Conservation (phyloP, 2,113 vertebrate genomes). For the Brachyhypopomus gauderio region DNA sequence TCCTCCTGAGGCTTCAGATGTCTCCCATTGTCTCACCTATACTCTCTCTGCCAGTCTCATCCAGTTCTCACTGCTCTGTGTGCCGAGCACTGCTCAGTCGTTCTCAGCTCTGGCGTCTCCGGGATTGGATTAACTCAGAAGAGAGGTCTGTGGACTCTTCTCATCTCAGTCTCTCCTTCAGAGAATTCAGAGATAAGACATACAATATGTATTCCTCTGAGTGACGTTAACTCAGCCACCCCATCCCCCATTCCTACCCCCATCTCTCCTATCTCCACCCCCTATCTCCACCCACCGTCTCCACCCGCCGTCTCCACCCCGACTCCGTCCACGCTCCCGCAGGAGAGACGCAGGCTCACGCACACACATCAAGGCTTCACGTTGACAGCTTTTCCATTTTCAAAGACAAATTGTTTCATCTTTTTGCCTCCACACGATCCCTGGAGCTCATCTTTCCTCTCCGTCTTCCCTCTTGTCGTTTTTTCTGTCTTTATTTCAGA, state of each 20-base stretch:
- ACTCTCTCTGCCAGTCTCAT: not conserved
- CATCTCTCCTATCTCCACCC: not conserved
- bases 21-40: not conserved
- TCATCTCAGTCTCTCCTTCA: constrained; percentile 4
- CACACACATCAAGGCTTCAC: constrained; percentile 18
- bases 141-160: constrained; percentile 4
- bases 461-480: constrained; percentile 14
- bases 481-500: constrained; percentile 38
- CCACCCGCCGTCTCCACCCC: not conserved
- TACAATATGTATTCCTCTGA: constrained; percentile 15
- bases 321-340: constrained; percentile 20
- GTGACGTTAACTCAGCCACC: not conserved
- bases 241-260: not conserved
- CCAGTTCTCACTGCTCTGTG: constrained; percentile 4
- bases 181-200: constrained; percentile 1
- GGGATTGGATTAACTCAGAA: constrained; percentile 28
- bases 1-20: not conserved
- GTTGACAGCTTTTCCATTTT: constrained; percentile 58
- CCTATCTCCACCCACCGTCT: not conserved
- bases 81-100: not conserved
- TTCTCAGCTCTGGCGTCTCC: not conserved
- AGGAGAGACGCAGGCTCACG: constrained; percentile 38
- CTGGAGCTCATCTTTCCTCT: constrained; percentile 35
- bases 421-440: constrained; percentile 40
- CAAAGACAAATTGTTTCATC: constrained; percentile 54